These are phyloP conservation scores for Tonatia bakeri DNA, from an alignment of 2,113 vertebrate species.

Conservation along the genomic window DNA sequence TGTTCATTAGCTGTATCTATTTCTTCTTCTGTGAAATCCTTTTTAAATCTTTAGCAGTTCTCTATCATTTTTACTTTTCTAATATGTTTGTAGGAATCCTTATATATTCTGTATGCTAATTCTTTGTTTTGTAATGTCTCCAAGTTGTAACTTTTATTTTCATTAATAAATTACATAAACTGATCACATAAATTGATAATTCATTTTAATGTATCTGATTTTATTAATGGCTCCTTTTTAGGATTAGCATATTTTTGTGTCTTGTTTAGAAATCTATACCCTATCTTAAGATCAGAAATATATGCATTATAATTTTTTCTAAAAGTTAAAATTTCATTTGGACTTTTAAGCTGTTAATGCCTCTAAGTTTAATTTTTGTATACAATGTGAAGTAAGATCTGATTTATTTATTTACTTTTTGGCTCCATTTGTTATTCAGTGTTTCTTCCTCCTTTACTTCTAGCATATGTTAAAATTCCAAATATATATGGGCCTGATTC, in stretches of 20 bases:
- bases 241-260: not conserved
- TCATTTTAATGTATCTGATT: not conserved
- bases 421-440: not conserved
- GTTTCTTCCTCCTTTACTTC: not conserved
- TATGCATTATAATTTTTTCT: not conserved
- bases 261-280: constrained; percentile 1
- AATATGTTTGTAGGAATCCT: not conserved
- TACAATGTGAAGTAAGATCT: not conserved
- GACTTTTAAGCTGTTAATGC: not conserved
- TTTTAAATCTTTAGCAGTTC: not conserved
- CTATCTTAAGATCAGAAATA: not conserved
- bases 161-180: not conserved
- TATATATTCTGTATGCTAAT: not conserved
- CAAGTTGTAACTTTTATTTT: not conserved
- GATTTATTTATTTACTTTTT: not conserved
- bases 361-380: not conserved
- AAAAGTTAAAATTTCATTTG: constrained; percentile 12
- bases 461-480: not conserved
- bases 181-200: not conserved
- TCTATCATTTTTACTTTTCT: not conserved
- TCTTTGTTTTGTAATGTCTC: not conserved
- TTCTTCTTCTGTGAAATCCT: not conserved
- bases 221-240: not conserved
- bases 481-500: not conserved
- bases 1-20: not conserved